phyloP scores from a whole-genome alignment of 2,888 invertebrate genomes.

The Thalpophila matura region DNA sequence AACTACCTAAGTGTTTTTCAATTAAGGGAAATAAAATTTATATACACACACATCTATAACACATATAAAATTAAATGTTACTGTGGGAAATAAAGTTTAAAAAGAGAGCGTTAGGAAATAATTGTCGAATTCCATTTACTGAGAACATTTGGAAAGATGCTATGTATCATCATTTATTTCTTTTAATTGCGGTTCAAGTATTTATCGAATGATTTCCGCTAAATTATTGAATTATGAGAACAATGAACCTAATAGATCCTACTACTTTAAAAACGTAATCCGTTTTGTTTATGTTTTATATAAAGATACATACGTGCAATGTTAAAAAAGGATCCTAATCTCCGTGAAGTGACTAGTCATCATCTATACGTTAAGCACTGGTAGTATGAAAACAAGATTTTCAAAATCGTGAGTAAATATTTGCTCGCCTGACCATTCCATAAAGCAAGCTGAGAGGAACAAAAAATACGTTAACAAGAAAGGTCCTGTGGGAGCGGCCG shows the following conservation, averaged over 20 bases:
- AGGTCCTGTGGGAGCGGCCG: conserved; percentile 90
- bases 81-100: conserved; percentile 54
- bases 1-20: conserved; percentile 65
- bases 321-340: conserved; percentile 48
- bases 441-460: conserved; percentile 85
- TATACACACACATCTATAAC: conserved; percentile 55
- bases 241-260: conserved; percentile 15
- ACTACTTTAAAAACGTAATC: conserved; percentile 12
- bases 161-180: conserved; percentile 30
- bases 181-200: conserved; percentile 37
- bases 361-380: conserved; percentile 75
- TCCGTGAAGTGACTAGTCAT: conserved; percentile 76
- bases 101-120: conserved; percentile 48
- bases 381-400: conserved; percentile 88
- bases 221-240: conserved; percentile 17
- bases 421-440: conserved; percentile 88
- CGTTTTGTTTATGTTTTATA: conserved; percentile 46
- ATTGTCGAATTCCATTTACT: conserved; percentile 49
- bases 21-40: conserved; percentile 66
- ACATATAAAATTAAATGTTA: conserved; percentile 49
- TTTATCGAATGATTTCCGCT: conserved; percentile 8
- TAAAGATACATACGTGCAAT: conserved; percentile 40
- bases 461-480: conserved; percentile 90
- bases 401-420: conserved; percentile 90
- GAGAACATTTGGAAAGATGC: conserved; percentile 24